Percentiles rank a stretch among this genome's conserved stretches.
Evolutionary conservation across 1,140 invertebrate genomes (phyloP).

Genomic region (Pseudoatta argentina): DNA sequence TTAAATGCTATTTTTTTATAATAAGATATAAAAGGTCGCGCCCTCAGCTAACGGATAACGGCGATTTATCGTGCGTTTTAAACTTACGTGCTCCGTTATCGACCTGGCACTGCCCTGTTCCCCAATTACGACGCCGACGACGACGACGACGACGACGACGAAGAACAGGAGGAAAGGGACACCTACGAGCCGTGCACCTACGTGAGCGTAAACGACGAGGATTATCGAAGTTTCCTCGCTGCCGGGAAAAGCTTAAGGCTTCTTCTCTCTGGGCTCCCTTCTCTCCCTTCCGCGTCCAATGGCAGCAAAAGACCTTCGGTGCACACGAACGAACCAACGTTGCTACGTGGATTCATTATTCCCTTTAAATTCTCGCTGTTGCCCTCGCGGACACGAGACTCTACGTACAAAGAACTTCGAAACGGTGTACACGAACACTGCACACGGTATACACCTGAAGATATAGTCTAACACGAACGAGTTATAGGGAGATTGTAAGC

Average conservation of each 20-base stretch:
- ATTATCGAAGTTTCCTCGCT: conserved; percentile 77
- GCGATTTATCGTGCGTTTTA: conserved; percentile 55
- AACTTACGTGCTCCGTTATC: conserved; percentile 45
- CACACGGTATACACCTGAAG: not conserved
- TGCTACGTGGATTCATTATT: conserved; percentile 73
- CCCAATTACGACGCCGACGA: conserved; percentile 55
- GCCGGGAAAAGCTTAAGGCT: conserved; percentile 73
- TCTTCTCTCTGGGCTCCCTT: conserved; percentile 27
- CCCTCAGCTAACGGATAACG: conserved; percentile 8
- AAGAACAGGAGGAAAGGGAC: conserved; percentile 9
- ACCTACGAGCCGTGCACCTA: conserved; percentile 61
- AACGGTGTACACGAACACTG: not conserved
- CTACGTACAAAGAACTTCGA: conserved; percentile 53
- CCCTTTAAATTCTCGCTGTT: conserved; percentile 73
- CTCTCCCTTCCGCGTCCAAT: conserved; percentile 51
- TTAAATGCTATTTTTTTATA: conserved; percentile 33
- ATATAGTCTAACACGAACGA: not conserved
- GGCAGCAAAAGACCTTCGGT: conserved; percentile 48
- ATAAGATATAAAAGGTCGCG: conserved; percentile 25
- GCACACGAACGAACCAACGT: conserved; percentile 50
- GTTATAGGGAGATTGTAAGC: not conserved
- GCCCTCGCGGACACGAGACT: conserved; percentile 39
- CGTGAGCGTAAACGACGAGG: conserved; percentile 73
- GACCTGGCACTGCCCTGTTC: conserved; percentile 45
- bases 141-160: conserved; percentile 5